Base-by-base conservation (phyloP, 64 coral and sea anemone genomes). In the Montipora capricornis region DNA sequence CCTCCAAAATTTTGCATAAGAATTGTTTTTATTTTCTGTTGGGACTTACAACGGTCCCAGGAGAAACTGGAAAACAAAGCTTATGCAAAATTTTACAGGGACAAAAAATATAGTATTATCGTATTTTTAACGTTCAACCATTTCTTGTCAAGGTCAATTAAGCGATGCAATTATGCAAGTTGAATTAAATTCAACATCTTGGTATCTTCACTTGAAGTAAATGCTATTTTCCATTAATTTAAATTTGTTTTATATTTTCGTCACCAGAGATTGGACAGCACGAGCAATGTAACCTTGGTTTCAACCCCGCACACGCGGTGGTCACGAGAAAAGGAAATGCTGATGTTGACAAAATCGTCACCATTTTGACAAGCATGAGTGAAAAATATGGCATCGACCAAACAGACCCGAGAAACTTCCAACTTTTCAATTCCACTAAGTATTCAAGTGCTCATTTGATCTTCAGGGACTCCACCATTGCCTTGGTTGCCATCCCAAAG, bases 381-480 rank as follows among this genome's bases (percentile, higher is more conserved):
- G 52, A 76, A 2, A 61, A 12, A 0, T 92, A 82, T 64, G 69
- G 68, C 3, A 20, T 10, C 29, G n/a, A 44, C 5, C 70, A 78
- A 16, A 89, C 52, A 0, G 48, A 76, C 48, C 5, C 24, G 13
- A 14, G 19, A 2, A 3, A 75, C n/a, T 81, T 92, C 68, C 80
- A 83, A 17, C 29, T 92, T 13, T 84, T 81, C 5, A 89, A 92
- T 20, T 92, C 79, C 49, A 47, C 24, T 0, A 85, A 46, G 22
- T 92, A 83, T 37, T 13, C 5, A 8, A 20, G 81, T 0, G 51
- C 15, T 3, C 52, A 90, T 61, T 78, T 96, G 58, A 80, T 96
- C 2, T 96, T 96, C 61, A 93, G 80, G 78, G 87, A 93, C 53
- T 90, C 80, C 5, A 81, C 95, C 0, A 93, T 68, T 8, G 51